Conservation (phyloP, 2,888 invertebrate genomes). For the Bhutanitis thaidina region DNA sequence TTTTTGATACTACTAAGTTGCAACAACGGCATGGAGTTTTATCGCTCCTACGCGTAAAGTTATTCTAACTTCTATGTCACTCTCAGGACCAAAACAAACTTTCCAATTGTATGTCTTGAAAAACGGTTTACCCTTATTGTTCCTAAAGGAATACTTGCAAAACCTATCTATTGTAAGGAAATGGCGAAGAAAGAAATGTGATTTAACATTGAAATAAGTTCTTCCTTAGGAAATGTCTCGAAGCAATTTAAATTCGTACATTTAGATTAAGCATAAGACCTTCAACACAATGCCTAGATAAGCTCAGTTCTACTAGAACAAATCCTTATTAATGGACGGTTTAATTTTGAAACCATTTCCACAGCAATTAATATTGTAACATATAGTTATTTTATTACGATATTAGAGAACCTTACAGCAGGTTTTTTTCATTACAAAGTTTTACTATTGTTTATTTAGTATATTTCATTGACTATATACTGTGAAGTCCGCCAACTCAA, state of each 20-base stretch:
- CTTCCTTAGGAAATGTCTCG: neutral
- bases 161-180: neutral
- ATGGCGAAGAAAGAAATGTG: constrained; percentile 1
- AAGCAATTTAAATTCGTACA: constrained; percentile 7
- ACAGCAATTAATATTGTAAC: too few relatives aligned
- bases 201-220: neutral
- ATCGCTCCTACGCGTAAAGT: too few relatives aligned
- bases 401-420: too few relatives aligned
- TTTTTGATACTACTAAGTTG: too few relatives aligned
- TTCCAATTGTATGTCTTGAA: neutral
- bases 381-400: too few relatives aligned
- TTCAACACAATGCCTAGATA: neutral
- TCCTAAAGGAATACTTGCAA: neutral
- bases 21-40: too few relatives aligned
- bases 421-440: too few relatives aligned
- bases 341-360: neutral
- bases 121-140: neutral
- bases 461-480: too few relatives aligned
- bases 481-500: too few relatives aligned
- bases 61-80: too few relatives aligned
- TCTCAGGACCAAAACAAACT: neutral
- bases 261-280: neutral
- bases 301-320: neutral
- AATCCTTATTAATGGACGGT: constrained; percentile 1
- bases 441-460: too few relatives aligned